Evolutionary conservation across 1,140 invertebrate genomes (phyloP), one percentile per base, ranked within the genome.

Genomic region (Megalonaias nervosa): DNA sequence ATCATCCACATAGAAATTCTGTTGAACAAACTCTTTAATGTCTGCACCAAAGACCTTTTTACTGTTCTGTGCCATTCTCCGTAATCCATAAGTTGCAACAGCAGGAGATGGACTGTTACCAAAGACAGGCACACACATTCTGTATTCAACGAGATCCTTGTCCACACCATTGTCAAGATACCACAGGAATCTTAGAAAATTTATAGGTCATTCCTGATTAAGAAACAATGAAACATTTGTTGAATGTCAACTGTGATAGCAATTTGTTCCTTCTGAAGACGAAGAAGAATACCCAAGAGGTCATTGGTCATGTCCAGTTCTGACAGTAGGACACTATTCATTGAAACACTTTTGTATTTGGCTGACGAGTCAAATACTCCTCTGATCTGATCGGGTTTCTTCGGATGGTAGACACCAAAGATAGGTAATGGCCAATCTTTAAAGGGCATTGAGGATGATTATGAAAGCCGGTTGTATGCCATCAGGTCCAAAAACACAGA

Each of bases 41-140:
- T 31, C 26, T 4, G 4, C 26, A 31, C 26, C 26, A 31, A 31
- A 31, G 26, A 31, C 2, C 26, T 31, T 31, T 31, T 31, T 31
- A 31, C 26, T 31, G 26, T 31, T 31, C 26, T 31, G 26, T 31
- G 26, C 79, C 59, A 67, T 48, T 62, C 71, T 72, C 23, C 65
- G 55, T 5, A 81, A 55, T 3, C 70, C 79, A 65, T 64, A 81
- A 16, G 74, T 81, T 21, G 81, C 79, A 23, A 77, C 38, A 17
- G 64, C 75, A n/a, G 81, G 81, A 13, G 74, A 74, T 14, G 70
- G 58, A 23, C 48, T 81, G 48, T 70, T 71, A 14, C 81, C 81
- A 74, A 82, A 82, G 1, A 81, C 67, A 74, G 81, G 79, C 15
- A 74, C 75, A 23, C 58, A 62, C 81, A 82, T 82, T 13, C 75